Base-by-base conservation (phyloP, 2,113 vertebrate genomes). In the Chaetodon auriga region DNA sequence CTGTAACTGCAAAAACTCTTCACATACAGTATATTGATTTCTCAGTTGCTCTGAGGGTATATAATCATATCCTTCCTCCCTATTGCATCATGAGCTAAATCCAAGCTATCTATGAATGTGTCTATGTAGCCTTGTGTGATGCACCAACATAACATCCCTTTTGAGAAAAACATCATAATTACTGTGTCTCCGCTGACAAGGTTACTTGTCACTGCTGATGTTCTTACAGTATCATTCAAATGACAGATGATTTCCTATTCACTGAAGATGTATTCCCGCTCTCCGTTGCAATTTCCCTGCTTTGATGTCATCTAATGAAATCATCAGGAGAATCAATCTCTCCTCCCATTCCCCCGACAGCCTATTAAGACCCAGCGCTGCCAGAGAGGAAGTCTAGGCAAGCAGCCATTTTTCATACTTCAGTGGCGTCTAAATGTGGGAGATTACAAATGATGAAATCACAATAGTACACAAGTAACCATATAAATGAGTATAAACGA, bases 281-380 rank as follows among this genome's bases (percentile, higher is more conserved):
- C 82, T 84, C 81, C 82, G 65, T 41, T 86, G 85, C 75, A 85
- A 82, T 92, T 92, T 86, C 71, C 88, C 75, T 68, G 73, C 89
- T 88, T 91, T 93, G 87, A 93, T 92, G 90, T 89, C 57, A 88
- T 87, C 58, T 90, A 92, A 92, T 90, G 76, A 88, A 92, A 94
- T 89, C 85, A 88, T 78, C 81, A 87, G 78, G 88, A 86, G 89
- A 66, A 90, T 89, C 88, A 82, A 71, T 89, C 87, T 72, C 75
- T 86, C 72, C 80, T 82, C 65, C 64, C 75, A 45, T 65, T 82
- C 69, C 76, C 81, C 57, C 61, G 60, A 84, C 87, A 91, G 62
- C 84, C 80, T 76, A 90, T 90, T 89, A 92, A 89, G 85, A 85
- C 70, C 68, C 68, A 43, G 25, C 15, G 38, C 78, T 82, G 76